These are phyloP conservation scores for Caenorhabditis zanzibari DNA, from an alignment of 2,888 invertebrate species.

Conservation along the genomic window DNA sequence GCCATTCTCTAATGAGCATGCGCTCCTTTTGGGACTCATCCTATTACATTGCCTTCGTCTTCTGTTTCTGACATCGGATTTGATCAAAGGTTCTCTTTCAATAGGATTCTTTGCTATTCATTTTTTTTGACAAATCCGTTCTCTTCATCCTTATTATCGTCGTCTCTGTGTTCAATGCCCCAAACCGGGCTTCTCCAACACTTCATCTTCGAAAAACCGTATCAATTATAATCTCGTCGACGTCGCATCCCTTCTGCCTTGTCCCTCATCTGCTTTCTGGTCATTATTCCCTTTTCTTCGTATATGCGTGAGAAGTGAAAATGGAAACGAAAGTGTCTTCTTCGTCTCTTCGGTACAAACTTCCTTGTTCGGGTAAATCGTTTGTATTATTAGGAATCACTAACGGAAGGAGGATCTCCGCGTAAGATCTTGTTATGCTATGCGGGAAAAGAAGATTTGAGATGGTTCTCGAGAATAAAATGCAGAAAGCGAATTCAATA, in stretches of 20 bases:
- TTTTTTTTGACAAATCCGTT: neutral
- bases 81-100: neutral
- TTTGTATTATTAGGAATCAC: slow-evolving; percentile 23
- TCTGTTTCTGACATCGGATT: slow-evolving; percentile 5
- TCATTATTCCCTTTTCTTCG: slow-evolving; percentile 31
- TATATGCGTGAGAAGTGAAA: slow-evolving; percentile 20
- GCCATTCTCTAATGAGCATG: slow-evolving; percentile 17
- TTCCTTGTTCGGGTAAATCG: slow-evolving; percentile 43
- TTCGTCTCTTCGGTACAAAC: slow-evolving; percentile 27
- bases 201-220: slow-evolving; percentile 36
- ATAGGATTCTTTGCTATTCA: neutral
- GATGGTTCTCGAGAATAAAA: slow-evolving; percentile 5
- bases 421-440: slow-evolving; percentile 24
- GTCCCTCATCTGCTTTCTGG: slow-evolving; percentile 29
- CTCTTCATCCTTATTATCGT: slow-evolving; percentile 11
- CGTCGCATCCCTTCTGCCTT: slow-evolving; percentile 31
- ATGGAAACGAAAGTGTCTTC: slow-evolving; percentile 16
- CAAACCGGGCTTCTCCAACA: slow-evolving; percentile 29
- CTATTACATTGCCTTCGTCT: neutral
- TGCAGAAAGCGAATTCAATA: slow-evolving; percentile 30
- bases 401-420: slow-evolving; percentile 29
- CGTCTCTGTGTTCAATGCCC: neutral
- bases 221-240: slow-evolving; percentile 40
- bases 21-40: neutral
- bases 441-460: slow-evolving; percentile 33